Conservation (phyloP, 2,888 invertebrate genomes). For the Xylota segnis region DNA sequence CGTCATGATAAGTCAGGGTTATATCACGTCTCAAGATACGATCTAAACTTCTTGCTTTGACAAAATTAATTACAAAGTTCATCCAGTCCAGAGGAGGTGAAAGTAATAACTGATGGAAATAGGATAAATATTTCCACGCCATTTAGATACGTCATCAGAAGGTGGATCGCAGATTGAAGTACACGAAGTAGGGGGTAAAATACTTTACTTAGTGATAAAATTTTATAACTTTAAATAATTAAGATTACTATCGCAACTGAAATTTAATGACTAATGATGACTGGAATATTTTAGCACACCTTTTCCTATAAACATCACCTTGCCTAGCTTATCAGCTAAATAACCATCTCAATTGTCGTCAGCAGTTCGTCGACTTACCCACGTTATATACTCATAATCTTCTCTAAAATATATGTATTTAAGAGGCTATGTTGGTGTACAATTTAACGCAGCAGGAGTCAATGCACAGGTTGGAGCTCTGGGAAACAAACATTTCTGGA, state of each 20-base stretch:
- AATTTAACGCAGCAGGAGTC: not conserved
- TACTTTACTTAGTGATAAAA: too few species aligned
- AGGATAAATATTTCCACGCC: too few species aligned
- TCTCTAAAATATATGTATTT: not conserved
- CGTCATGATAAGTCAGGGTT: too few species aligned
- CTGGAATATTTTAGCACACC: not conserved
- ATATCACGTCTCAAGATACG: too few species aligned
- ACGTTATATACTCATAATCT: not conserved
- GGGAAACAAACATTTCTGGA: slow-evolving; percentile 45
- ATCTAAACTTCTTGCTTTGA: too few species aligned
- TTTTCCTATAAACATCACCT: not conserved
- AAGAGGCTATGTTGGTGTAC: not conserved
- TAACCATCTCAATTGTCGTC: not conserved
- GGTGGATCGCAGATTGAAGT: too few species aligned
- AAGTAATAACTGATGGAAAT: too few species aligned
- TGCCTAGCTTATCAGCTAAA: not conserved
- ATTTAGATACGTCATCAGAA: not conserved
- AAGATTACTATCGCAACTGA: not conserved
- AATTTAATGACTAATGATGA: not conserved
- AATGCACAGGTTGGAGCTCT: slow-evolving; percentile 9
- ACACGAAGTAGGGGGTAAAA: too few species aligned
- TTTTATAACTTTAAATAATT: too few species aligned
- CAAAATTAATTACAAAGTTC: too few species aligned
- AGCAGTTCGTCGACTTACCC: not conserved
- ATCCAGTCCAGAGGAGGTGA: too few species aligned